Base-by-base conservation (phyloP, 2,888 invertebrate species). In the Argyresthia goedartella region DNA sequence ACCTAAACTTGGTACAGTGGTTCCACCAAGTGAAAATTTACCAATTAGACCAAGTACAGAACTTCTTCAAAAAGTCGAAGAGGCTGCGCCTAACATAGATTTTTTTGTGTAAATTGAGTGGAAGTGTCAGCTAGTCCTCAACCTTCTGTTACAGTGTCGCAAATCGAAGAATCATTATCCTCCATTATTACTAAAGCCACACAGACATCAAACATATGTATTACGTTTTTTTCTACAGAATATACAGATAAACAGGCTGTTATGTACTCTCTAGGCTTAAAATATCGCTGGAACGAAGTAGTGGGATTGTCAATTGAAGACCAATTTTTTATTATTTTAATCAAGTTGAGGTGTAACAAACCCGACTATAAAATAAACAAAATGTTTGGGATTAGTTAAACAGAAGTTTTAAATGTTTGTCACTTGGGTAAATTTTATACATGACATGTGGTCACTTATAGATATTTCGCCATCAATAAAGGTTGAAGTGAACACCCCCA, bases 401-500 rank as follows among this genome's bases (percentile, higher is more conserved):
- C 41, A 36, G 35, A 36, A 14, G n/a, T 49, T 3, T 36, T 13
- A 13, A 49, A 49, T 49, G 10, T 13, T 49, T 13, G 33, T 42
- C 11, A 50, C 50, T 2, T 50, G 50, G 50, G 16, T 50, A 11
- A 41, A 50, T 42, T 50, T 50, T 33, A 25, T 50, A 4, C 7
- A 42, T 42, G 42, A 50, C 8, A 6, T 50, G n/a, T 50, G 50
- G 50, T 34, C 13, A 1, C 8, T 13, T 8, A 34, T 49, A 35
- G 49, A 49, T 36, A 14, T 36, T 14, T 49, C 36, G 49, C 14
- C 49, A 6, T 14, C 8, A 34, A 25, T 15, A 53, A 53, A 34
- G 51, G 34, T 51, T 36, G 49, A 44, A 10, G 34, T 50, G 25
- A 53, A 53, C 33, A 52, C 36, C 36, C 49, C 52, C n/a, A 49